Conservation (phyloP, 2,888 invertebrate species). For the Volucella inanis region DNA sequence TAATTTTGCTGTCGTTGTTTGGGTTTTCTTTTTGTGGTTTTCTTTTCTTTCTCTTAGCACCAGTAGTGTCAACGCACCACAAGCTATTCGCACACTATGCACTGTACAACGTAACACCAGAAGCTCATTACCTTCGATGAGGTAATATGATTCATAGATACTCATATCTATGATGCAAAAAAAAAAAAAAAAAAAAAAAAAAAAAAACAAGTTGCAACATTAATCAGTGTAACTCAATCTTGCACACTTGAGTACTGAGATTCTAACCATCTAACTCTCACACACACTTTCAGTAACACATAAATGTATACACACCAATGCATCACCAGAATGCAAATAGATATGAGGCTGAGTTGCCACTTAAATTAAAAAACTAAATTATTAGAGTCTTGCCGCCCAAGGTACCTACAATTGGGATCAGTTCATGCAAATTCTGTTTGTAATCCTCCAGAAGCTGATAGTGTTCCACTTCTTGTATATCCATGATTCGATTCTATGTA, state of each 20-base stretch:
- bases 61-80: constrained; percentile 69
- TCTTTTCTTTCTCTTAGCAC: constrained; percentile 33
- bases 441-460: constrained; percentile 80
- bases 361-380: neutral
- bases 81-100: constrained; percentile 65
- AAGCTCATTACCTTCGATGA: constrained; percentile 27
- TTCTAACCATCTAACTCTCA: too few species aligned
- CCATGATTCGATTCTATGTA: constrained; percentile 66
- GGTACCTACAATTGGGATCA: constrained; percentile 80
- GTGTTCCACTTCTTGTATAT: constrained; percentile 80
- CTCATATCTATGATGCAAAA: constrained; percentile 41
- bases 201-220: constrained; percentile 30
- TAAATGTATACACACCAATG: neutral
- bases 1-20: constrained; percentile 28
- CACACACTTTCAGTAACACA: constrained; percentile 14
- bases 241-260: neutral
- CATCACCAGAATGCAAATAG: constrained; percentile 24
- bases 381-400: neutral
- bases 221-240: constrained; percentile 49
- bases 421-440: constrained; percentile 79
- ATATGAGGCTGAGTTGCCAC: constrained; percentile 33
- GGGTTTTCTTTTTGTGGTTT: constrained; percentile 46
- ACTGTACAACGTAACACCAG: constrained; percentile 61
- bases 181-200: constrained; percentile 16
- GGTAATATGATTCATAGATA: constrained; percentile 35